Evolutionary conservation across 2,888 invertebrate genomes (phyloP), one percentile per base, ranked within the genome.

Genomic region (Sminthurides aquaticus): DNA sequence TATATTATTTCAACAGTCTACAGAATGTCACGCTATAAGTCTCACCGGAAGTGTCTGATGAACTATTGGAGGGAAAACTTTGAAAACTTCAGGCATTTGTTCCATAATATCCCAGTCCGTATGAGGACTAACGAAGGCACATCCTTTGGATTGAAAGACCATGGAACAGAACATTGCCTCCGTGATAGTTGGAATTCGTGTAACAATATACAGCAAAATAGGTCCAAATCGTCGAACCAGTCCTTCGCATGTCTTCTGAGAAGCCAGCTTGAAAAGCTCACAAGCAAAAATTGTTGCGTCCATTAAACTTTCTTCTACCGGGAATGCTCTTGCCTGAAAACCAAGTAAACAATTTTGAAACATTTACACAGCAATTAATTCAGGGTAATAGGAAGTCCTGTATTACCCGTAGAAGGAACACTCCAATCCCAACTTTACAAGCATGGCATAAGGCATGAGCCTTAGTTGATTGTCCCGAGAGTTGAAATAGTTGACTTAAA

Each of bases 161-260:
- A 74, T 71, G 26, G 70, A 71, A 56, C 74, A 74, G 67, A 74
- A 74, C n/a, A 66, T 65, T 11, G 70, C 70, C 15, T 70, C 69
- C 22, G 72, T 71, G 34, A 74, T 56, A 1, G 71, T 62, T 2
- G 64, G 62, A 34, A 68, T 65, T 22, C 69, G 57, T 62, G 65
- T 66, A 0, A 70, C 69, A 67, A 74, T 74, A 60, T 67, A 74
- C 22, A 71, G 65, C 3, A 74, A 59, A n/a, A 69, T 70, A 1
- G 74, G 74, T 1, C 70, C 74, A 62, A 72, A 74, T n/a, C 71
- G 64, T n/a, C 62, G 55, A 1, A 74, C 71, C 1, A 74, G 66
- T 11, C 74, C 74, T 28, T 68, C 58, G 34, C 74, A 74, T 65
- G 72, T 71, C 66, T 71, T 70, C 1, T 68, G 60, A 15, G 69